Conservation (phyloP, 2,113 vertebrate species). For the Triplophysa rosa region DNA sequence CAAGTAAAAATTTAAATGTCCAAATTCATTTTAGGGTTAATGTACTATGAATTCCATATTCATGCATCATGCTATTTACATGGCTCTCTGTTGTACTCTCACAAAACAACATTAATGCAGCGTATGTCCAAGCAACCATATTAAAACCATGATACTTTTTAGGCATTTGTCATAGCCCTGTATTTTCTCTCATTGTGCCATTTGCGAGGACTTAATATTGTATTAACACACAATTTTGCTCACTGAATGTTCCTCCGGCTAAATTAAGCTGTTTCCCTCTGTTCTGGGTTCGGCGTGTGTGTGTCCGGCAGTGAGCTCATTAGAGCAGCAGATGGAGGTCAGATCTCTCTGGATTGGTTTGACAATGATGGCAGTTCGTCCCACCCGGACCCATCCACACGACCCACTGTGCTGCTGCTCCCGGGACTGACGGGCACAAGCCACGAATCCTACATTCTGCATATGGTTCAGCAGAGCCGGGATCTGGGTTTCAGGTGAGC, state of each 20-base stretch:
- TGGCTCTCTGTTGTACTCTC: neutral
- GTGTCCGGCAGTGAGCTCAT: conserved; percentile 87
- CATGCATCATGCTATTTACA: neutral
- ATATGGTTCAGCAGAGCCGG: conserved; percentile 94
- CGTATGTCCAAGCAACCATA: too few relatives aligned
- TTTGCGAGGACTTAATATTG: neutral
- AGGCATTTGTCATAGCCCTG: neutral
- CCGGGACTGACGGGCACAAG: conserved; percentile 97
- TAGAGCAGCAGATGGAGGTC: conserved; percentile 95
- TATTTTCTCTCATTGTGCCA: conserved; percentile 2
- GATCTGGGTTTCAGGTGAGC: conserved; percentile 92
- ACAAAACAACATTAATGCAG: neutral
- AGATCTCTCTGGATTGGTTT: conserved; percentile 98
- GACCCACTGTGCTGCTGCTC: conserved; percentile 90
- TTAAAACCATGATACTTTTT: neutral
- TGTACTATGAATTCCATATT: neutral
- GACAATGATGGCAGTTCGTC: conserved; percentile 83
- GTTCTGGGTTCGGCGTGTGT: conserved; percentile 37
- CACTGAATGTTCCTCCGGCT: conserved; percentile 9
- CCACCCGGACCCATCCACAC: conserved; percentile 79
- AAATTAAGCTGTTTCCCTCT: conserved; percentile 39
- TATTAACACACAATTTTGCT: neutral
- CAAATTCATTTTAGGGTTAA: too few relatives aligned
- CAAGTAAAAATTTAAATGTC: too few relatives aligned
- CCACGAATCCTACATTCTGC: conserved; percentile 96